Evolutionary conservation across 1,140 invertebrate genomes (phyloP).

Genomic region (Micrasema longulum): DNA sequence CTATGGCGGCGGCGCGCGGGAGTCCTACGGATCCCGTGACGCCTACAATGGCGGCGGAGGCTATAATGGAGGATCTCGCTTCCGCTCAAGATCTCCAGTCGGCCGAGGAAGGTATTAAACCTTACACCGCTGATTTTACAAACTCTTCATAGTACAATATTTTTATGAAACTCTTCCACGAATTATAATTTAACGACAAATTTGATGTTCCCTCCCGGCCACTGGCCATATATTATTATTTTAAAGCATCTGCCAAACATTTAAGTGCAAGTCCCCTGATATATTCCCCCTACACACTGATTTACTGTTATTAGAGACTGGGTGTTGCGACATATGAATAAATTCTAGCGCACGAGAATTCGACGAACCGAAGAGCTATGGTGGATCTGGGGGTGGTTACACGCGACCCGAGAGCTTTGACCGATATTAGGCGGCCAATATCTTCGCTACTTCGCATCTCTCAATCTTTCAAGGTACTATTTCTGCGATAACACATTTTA

Average conservation of each 20-base stretch:
- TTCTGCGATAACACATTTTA: slow-evolving; percentile 44
- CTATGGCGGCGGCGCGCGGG: slow-evolving; percentile 55
- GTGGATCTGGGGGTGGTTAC: slow-evolving; percentile 49
- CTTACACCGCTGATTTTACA: slow-evolving; percentile 39
- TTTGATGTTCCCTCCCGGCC: slow-evolving; percentile 12
- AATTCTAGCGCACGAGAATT: slow-evolving; percentile 53
- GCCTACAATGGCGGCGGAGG: slow-evolving; percentile 64
- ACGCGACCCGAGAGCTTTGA: slow-evolving; percentile 48
- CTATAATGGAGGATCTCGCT: slow-evolving; percentile 64
- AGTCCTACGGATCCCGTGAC: slow-evolving; percentile 61
- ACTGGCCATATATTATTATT: not conserved
- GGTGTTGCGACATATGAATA: slow-evolving; percentile 42
- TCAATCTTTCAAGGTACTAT: slow-evolving; percentile 42
- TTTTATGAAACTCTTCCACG: slow-evolving; percentile 39
- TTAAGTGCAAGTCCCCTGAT: not conserved
- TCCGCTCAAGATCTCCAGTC: slow-evolving; percentile 66
- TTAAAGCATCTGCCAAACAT: slow-evolving; percentile 25
- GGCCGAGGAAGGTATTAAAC: slow-evolving; percentile 52
- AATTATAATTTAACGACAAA: slow-evolving; percentile 2
- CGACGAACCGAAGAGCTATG: slow-evolving; percentile 47
- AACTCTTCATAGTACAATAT: slow-evolving; percentile 25
- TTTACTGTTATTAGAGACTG: slow-evolving; percentile 19
- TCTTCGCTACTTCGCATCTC: slow-evolving; percentile 32
- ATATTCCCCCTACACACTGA: not conserved
- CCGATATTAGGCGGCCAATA: slow-evolving; percentile 42